Base-by-base conservation (phyloP, 2,113 vertebrate genomes). In the Oreochromis tanganicae region DNA sequence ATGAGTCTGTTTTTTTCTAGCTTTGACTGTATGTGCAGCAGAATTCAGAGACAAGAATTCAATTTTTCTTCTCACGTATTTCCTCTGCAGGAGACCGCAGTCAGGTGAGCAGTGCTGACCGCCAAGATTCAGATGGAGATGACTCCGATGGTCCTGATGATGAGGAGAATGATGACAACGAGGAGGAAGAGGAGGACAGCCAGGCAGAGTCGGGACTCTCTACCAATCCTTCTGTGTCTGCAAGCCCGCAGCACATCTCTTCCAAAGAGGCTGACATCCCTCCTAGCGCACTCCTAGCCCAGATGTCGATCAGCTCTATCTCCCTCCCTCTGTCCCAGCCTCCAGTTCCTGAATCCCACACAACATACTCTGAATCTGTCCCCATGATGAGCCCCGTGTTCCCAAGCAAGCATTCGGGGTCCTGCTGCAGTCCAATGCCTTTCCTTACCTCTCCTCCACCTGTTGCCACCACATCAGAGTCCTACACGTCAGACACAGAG, bases 121-220 rank as follows among this genome's bases (percentile, higher is more conserved):
- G 96, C 1, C 96, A 96, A 21, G 98, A 98, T 8, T 99, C 97
- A 1, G 99, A 99, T 1, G 97, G 93, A 4, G 98, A 99, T 9
- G 99, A 99, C 86, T 99, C 99, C 0, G 99, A 99, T 4, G 97
- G 97, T 14, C 95, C 96, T 0, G 98, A 99, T 4, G 96, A 97
- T 5, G 98, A 99, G 50, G 98, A 99, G 24, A 98, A 99, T 4
- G 98, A 98, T 8, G 97, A 98, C 56, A 97, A 98, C 0, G 98
- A 99, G 19, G 99, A 99, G 1, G 99, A 99, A 1, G 99, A 99
- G 54, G 99, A 99, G n/a, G 98, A 99, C 94, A 99, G 98, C 93
- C 98, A 98, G 95, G 97, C 97, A 0, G 98, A 99, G 85, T 99
- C 98, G 0, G 97, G 97, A n/a, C 95, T 98, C 5, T 99, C 99